A percentile compares a stretch with the other conserved stretches of the same genome.
phyloP scores from a whole-genome alignment of 2,797 vertebrate species.

The Champsocephalus esox region DNA sequence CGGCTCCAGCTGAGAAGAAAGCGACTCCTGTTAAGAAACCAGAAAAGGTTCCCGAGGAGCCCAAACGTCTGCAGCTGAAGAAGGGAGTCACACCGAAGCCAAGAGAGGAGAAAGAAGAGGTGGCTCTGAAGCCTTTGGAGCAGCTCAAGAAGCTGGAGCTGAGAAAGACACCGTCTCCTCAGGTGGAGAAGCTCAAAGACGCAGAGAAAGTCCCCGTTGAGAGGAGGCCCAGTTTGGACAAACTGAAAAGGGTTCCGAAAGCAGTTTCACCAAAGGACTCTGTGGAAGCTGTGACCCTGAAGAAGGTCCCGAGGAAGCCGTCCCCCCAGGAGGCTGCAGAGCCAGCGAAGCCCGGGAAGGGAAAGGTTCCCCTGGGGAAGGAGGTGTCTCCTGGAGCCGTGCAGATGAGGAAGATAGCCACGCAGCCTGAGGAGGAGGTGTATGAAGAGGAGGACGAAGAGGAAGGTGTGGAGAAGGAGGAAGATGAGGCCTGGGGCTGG shows the following conservation, averaged over 20 bases:
- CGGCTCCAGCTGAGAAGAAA: conserved; percentile 65
- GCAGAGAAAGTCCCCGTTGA: conserved; percentile 67
- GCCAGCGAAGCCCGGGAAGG: conserved; percentile 54
- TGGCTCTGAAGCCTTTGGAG: conserved; percentile 78
- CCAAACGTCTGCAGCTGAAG: conserved; percentile 75
- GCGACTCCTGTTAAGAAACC: conserved; percentile 69
- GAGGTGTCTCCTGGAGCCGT: conserved; percentile 84
- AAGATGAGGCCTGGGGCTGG: conserved; percentile 84
- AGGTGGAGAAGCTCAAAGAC: conserved; percentile 77
- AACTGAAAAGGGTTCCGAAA: conserved; percentile 74
- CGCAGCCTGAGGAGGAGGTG: conserved; percentile 83
- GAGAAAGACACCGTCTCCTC: conserved; percentile 83
- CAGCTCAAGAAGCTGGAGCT: conserved; percentile 77
- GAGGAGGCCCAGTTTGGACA: conserved; percentile 71
- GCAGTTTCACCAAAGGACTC: conserved; percentile 79
- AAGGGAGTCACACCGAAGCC: conserved; percentile 74
- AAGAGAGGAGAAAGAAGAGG: conserved; percentile 75
- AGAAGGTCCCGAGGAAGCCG: conserved; percentile 77
- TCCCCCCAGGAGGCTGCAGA: conserved; percentile 70
- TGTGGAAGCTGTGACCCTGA: conserved; percentile 73
- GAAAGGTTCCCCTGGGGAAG: conserved; percentile 71
- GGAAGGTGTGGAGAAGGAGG: conserved; percentile 73
- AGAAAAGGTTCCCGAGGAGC: conserved; percentile 75
- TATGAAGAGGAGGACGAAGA: conserved; percentile 72
- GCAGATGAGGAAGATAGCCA: conserved; percentile 80